Base-by-base conservation (phyloP, 2,888 invertebrate species). In the Acanthosoma haemorrhoidale region DNA sequence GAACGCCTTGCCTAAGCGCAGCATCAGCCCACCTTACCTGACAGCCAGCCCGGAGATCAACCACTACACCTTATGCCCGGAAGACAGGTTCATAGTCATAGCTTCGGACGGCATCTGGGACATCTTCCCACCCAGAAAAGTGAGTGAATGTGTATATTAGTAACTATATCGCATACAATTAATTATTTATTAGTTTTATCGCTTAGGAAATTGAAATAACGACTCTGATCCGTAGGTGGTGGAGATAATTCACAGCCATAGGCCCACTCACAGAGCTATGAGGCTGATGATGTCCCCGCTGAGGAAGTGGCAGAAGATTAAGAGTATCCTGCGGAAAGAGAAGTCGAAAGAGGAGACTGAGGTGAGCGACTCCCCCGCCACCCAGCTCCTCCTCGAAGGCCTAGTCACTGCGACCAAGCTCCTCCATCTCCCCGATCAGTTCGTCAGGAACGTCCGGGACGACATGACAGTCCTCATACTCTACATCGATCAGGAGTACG, bases 21-120 rank as follows among this genome's bases (percentile, higher is more conserved):
- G 96, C 78, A 84, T 88, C 75, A 96, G 97, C 0, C 99, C 99
- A 3, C 99, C 99, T 0, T 99, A 99, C 80, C 83, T 99, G 71
- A 90, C 92, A 2, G 92, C 93, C 0, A 84, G 83, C 76, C 99
- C 99, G 0, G 96, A 97, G 77, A 85, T 92, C 9, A 87, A 83
- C 68, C 88, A 93, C 78, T 90, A 92, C 76, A 84, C 87, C 74
- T 80, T 95, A 16, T 86, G 87, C 4, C 86, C 90, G 0, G 86
- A 87, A 75, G 94, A 99, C 79, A 92, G 91, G 78, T 99, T 99
- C 82, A 81, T 99, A 74, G 89, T 99, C 68, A 82, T 97, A 57
- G 98, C 94, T 5, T 90, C 94, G 0, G 98, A 99, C 80, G 98
- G 98, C 3, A 82, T 98, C 1, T 98, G 97, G 96, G 98, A 98